These are phyloP conservation scores for Cryptocheilus praepositus DNA, from an alignment of 2,888 invertebrate species.

Conservation along the genomic window DNA sequence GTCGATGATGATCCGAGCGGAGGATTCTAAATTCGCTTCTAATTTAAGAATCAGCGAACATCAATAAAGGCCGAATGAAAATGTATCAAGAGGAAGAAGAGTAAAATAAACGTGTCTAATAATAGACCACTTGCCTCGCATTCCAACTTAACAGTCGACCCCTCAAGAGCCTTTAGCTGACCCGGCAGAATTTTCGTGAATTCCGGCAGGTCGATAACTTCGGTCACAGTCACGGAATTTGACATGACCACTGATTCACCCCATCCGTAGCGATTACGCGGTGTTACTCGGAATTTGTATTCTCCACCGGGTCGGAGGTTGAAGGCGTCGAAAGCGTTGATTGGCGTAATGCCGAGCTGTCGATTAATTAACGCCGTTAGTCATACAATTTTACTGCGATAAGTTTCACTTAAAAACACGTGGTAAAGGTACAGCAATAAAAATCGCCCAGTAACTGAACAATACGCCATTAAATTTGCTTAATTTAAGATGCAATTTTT, in stretches of 20 bases:
- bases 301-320: slow-evolving; percentile 86
- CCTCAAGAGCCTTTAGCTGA: slow-evolving; percentile 85
- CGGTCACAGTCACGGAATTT: slow-evolving; percentile 80
- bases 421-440: too few relatives aligned
- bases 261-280: slow-evolving; percentile 93
- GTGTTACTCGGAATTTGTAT: slow-evolving; percentile 92
- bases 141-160: slow-evolving; percentile 81
- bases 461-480: too few relatives aligned
- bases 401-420: neutral
- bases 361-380: neutral
- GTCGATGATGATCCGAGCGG: too few relatives aligned
- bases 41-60: too few relatives aligned
- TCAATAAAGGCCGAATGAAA: neutral
- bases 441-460: too few relatives aligned
- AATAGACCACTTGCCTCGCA: slow-evolving; percentile 80
- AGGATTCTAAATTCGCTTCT: neutral
- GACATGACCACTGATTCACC: slow-evolving; percentile 86
- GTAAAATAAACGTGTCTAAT: slow-evolving; percentile 12
- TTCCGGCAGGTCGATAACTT: slow-evolving; percentile 84
- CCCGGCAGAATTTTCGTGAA: slow-evolving; percentile 86
- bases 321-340: slow-evolving; percentile 88
- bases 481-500: too few relatives aligned
- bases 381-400: neutral
- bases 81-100: slow-evolving; percentile 20
- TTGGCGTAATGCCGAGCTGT: slow-evolving; percentile 84